phyloP scores from a whole-genome alignment of 2,113 vertebrate genomes.

The Etheostoma spectabile region DNA sequence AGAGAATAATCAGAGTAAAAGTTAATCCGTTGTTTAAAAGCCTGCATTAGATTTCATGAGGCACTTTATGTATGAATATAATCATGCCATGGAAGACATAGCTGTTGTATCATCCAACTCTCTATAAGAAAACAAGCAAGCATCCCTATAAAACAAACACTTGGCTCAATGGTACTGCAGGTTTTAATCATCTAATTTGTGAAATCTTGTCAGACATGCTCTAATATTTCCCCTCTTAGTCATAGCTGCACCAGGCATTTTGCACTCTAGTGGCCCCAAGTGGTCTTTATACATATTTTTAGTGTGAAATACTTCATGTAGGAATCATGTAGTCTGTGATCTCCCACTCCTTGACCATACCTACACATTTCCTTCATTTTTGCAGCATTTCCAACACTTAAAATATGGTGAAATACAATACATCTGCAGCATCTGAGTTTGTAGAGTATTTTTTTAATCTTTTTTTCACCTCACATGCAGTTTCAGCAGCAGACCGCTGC shows the following conservation, averaged over 20 bases:
- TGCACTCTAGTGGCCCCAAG: conserved; percentile 4
- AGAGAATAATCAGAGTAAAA: conserved; percentile 23
- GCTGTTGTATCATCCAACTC: not conserved
- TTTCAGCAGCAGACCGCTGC: conserved; percentile 75
- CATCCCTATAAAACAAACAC: not conserved
- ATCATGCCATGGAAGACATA: not conserved
- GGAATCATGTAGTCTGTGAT: not conserved
- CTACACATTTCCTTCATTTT: not conserved
- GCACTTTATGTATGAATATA: not conserved
- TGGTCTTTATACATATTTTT: not conserved
- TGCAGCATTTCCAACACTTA: not conserved
- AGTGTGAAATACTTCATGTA: not conserved
- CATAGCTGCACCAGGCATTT: not conserved
- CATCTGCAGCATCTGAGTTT: not conserved
- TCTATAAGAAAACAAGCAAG: not conserved
- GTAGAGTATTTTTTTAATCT: not conserved
- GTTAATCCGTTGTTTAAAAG: conserved; percentile 20
- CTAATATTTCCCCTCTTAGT: not conserved
- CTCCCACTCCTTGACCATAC: not conserved
- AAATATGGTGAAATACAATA: not conserved
- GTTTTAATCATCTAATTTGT: not conserved
- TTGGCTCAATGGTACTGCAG: not conserved
- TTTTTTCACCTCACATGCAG: not conserved
- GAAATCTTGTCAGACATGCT: not conserved
- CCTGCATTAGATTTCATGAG: not conserved